phyloP scores from a whole-genome alignment of 2,797 vertebrate species.

The Etheostoma nigrum region DNA sequence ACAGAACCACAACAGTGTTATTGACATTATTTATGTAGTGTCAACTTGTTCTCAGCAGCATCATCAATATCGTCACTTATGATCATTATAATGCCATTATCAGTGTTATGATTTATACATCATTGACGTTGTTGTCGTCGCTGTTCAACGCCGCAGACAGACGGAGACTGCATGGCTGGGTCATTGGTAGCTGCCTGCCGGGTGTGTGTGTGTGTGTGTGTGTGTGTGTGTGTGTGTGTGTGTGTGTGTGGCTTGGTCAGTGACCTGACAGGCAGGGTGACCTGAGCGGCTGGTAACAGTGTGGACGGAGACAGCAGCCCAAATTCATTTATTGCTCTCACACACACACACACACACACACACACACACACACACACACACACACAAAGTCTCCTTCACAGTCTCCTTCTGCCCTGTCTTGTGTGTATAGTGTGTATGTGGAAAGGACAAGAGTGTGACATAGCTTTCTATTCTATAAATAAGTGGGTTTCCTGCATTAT shows the following conservation, averaged over 20 bases:
- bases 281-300: conserved; percentile 38
- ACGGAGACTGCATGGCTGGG: conserved; percentile 2
- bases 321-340: conserved; percentile 30
- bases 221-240: conserved; percentile 38
- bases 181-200: conserved; percentile 2
- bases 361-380: conserved; percentile 4
- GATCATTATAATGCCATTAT: conserved; percentile 51
- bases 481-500: too few species aligned
- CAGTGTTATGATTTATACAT: conserved; percentile 30
- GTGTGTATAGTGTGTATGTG: neutral
- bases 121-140: conserved; percentile 14
- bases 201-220: conserved; percentile 8
- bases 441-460: too few species aligned
- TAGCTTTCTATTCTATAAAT: too few species aligned
- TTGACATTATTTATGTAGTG: conserved; percentile 15
- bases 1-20: neutral
- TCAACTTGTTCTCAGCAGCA: neutral
- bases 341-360: conserved; percentile 4
- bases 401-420: neutral
- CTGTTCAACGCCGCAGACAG: conserved; percentile 21
- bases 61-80: conserved; percentile 25
- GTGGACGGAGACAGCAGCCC: conserved; percentile 33
- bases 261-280: conserved; percentile 59
- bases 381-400: conserved; percentile 2
- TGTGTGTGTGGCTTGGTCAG: conserved; percentile 47